Percentiles rank a stretch among this genome's conserved stretches.
These are phyloP conservation scores for Butorides virescens DNA, from an alignment of 2,113 vertebrate species.

Conservation along the genomic window DNA sequence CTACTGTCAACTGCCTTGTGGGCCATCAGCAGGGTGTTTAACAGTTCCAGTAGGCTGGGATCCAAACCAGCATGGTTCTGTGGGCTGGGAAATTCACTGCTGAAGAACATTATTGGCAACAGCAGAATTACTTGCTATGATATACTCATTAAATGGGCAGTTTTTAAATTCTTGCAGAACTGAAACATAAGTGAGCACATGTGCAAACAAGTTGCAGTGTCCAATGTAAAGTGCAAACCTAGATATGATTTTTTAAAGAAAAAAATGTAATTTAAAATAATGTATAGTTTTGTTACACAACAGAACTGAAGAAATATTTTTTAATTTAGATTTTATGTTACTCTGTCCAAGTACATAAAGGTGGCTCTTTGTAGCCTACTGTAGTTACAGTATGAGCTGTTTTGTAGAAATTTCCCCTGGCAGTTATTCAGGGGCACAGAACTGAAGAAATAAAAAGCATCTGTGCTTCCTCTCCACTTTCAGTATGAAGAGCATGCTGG, in stretches of 20 bases:
- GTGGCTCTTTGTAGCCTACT: background rate
- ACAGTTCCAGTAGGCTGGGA: background rate
- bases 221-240: background rate
- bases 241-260: background rate
- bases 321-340: background rate
- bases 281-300: background rate
- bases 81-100: background rate
- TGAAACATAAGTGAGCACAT: background rate
- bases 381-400: background rate
- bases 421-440: background rate
- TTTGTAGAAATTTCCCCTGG: background rate
- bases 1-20: background rate
- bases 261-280: background rate
- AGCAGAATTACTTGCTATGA: background rate
- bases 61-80: background rate
- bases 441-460: background rate
- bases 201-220: background rate
- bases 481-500: background rate
- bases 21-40: background rate
- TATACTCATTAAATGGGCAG: background rate
- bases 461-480: background rate
- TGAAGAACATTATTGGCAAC: background rate
- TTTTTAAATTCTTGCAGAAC: background rate
- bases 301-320: background rate
- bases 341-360: background rate